Base-by-base conservation (phyloP, 2,113 vertebrate species). In the Crotalus horridus region DNA sequence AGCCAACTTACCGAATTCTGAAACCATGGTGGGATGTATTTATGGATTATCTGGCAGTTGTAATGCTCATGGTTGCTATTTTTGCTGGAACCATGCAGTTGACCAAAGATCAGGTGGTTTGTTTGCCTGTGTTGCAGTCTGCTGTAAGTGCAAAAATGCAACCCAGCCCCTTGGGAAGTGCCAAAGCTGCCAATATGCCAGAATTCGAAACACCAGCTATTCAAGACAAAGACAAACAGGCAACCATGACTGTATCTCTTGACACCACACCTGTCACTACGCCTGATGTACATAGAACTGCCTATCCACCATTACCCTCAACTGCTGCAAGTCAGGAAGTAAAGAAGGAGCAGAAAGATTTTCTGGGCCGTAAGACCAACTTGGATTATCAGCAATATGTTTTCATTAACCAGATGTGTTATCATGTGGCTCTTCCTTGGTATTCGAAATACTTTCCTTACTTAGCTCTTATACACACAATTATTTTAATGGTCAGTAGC, bases 1-100 rank as follows among this genome's bases (percentile, higher is more conserved):
- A 99, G 97, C 99, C 99, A 94, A 99, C 99, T 43, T 99, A 99
- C 93, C 98, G 99, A 55, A 99, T 99, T 94, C 97, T 99, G 97
- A 99, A 99, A 97, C 99, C 99, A 99, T 99, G 99, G 99, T 99
- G 99, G 99, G 99, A 99, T 92, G 99, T 99, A 64, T 99, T 99
- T 97, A 99, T 99, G 99, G 99, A 99, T 97, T 99, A 99, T 95
- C 98, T 99, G 43, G 99, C 98, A 24, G 98, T 99, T 59, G 98
- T 99, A 94, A 99, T 99, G 99, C 96, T 99, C 96, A 99, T 99
- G 99, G 97, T 99, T 94, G 99, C 99, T 92, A 99, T 99, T 97
- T 99, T 99, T 97, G 99, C 99, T 89, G 99, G 99, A 97, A 99
- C 99, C 81, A 99, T 99, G 99, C 99, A 99, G 96, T 97, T 99